phyloP scores from a whole-genome alignment of 2,888 invertebrate species.

The Melanostoma scalare region DNA sequence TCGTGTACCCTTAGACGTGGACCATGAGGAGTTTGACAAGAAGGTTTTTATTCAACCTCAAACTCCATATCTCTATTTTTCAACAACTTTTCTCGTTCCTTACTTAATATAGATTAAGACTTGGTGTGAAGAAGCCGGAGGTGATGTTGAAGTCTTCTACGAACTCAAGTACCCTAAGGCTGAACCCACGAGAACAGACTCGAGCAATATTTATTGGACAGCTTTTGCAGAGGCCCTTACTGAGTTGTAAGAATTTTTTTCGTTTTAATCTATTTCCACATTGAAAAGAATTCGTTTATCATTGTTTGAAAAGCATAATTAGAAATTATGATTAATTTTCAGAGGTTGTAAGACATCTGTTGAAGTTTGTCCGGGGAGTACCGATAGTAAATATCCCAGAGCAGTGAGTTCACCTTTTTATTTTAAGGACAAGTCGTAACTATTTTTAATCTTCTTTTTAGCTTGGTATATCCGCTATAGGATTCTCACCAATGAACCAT shows the following conservation, averaged over 20 bases:
- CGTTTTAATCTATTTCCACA: background rate
- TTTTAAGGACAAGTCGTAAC: background rate
- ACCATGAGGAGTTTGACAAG: conserved; percentile 84
- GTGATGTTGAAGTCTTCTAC: conserved; percentile 86
- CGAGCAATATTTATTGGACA: conserved; percentile 87
- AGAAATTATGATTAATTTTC: background rate
- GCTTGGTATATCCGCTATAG: conserved; percentile 91
- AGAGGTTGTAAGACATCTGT: too few relatives aligned
- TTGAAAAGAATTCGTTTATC: background rate
- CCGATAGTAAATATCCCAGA: conserved; percentile 15
- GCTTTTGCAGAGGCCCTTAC: conserved; percentile 86
- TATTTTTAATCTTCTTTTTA: conserved; percentile 75
- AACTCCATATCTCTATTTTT: background rate
- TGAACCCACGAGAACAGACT: conserved; percentile 85
- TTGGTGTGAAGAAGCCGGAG: conserved; percentile 88
- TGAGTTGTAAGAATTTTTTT: conserved; percentile 82
- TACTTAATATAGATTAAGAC: conserved; percentile 75
- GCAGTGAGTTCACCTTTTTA: background rate
- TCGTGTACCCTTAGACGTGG: conserved; percentile 82
- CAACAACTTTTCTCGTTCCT: background rate
- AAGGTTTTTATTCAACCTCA: conserved; percentile 81
- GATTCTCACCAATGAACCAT: conserved; percentile 94
- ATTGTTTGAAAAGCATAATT: background rate
- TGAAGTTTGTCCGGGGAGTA: background rate
- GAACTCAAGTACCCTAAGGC: conserved; percentile 85